A percentile compares a stretch with the other conserved stretches of the same genome.
These are phyloP conservation scores for Ictalurus furcatus DNA, from an alignment of 2,113 vertebrate species.

Conservation along the genomic window DNA sequence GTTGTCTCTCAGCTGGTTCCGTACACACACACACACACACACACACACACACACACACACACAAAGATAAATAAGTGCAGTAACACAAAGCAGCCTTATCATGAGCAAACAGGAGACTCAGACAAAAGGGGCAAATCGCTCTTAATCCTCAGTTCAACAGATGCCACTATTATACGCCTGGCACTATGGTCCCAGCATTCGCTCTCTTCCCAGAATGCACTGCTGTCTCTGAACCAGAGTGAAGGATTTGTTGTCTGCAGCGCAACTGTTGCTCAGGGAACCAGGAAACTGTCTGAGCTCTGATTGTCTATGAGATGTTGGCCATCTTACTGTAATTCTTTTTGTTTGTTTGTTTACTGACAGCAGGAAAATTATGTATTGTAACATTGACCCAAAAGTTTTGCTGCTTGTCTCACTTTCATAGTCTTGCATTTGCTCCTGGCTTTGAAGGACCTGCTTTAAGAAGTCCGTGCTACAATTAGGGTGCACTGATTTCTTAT, in stretches of 20 bases:
- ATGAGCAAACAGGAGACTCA: constrained; percentile 65
- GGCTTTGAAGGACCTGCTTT: neutral
- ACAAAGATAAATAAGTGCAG: constrained; percentile 13
- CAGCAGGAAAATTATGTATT: neutral
- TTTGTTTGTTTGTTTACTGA: neutral
- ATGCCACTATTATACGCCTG: constrained; percentile 63
- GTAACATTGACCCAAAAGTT: neutral
- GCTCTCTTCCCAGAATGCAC: constrained; percentile 57
- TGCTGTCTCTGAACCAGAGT: constrained; percentile 58
- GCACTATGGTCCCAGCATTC: constrained; percentile 59
- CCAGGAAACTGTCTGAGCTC: constrained; percentile 3
- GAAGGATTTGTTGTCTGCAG: constrained; percentile 58
- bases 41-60: neutral
- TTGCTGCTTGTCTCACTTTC: neutral
- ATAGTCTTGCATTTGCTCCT: neutral
- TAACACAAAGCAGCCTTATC: constrained; percentile 66
- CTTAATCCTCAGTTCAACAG: constrained; percentile 74
- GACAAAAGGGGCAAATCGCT: constrained; percentile 66
- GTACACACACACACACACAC: neutral
- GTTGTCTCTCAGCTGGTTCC: neutral
- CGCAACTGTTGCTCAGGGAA: constrained; percentile 63
- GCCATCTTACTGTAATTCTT: neutral
- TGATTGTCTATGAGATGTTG: neutral
- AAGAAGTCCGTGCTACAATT: neutral
- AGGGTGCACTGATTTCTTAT: neutral